Base-by-base conservation (phyloP, 2,113 vertebrate genomes). In the Brachirus orientalis region DNA sequence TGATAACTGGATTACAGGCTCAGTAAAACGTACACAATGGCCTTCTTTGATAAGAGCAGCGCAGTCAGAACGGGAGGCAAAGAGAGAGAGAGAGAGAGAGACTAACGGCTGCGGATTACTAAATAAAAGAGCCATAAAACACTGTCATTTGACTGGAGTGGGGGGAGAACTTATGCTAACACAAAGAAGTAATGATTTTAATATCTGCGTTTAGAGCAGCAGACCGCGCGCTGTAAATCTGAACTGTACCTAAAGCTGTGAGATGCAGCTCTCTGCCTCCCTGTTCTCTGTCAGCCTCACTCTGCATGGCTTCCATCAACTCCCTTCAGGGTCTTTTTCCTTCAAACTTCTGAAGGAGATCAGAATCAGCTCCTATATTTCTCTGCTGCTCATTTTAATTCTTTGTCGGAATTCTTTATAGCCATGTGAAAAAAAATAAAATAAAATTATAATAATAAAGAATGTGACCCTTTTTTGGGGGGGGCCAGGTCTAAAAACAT, bases 101-200 rank as follows among this genome's bases (percentile, higher is more conserved):
- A 40, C 10, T 13, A 85, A 79, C 78, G 54, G 1, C 81, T 9
- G 69, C 71, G 79, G 75, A 83, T 87, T 75, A 85, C 69, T 69
- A 80, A 88, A 87, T 85, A 85, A 80, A 83, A 86, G 63, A 69
- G 77, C 37, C 68, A 69, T 86, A 86, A 89, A 91, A 88, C 70
- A 69, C 65, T 44, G 68, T 38, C 67, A 72, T 79, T 72, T 85
- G 80, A 70, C 80, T 72, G 43, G 7, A 19, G 50, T 17, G 3
- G 61, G n/a, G 66, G 69, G 70, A 81, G 62, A 63, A 69, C 65
- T 83, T 83, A 78, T 56, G 67, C 77, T 79, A 77, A 87, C 80
- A 83, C 75, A 60, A 75, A 69, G 67, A 35, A 11, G 54, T 85
- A 87, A 89, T 87, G 68, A 76, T 85, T 89, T 79, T 84, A 85